Evolutionary conservation across 2,888 invertebrate species (phyloP), one percentile per base, ranked within the genome.

Genomic region (Sminthurides aquaticus): DNA sequence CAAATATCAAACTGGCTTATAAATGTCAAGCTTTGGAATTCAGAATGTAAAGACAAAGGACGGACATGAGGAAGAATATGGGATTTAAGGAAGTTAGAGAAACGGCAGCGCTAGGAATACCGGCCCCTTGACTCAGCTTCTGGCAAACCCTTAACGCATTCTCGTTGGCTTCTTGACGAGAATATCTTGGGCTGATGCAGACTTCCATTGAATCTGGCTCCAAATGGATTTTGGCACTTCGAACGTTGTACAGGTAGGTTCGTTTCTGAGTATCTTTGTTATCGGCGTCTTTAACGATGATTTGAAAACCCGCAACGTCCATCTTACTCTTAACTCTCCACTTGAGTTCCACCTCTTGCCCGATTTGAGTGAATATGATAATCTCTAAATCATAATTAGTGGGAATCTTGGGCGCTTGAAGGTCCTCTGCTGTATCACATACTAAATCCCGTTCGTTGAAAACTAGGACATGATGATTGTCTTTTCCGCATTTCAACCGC

Each of bases 291-390:
- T 67, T 54, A 0, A 71, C 60, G 22, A 62, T 62, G 2, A 72
- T 25, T 22, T 67, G 57, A 43, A 74, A 74, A 18, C 71, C 71
- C 8, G 71, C 65, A 49, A 74, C 69, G 55, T 74, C 74, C 68
- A 69, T 67, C 64, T 74, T 74, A 2, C 72, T 72, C 26, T 62
- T 63, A 29, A 74, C 74, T 64, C 72, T 66, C 74, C 74, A 74
- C 59, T 67, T 65, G n/a, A 74, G 57, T 57, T 72, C 69, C 11
- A 71, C n/a, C 24, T 64, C 62, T 1, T 57, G 52, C 1, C 69
- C 71, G 34, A 66, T 64, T 56, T 65, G 68, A 11, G 62, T 64
- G 15, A 74, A 61, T 8, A 63, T 58, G 20, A 70, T 62, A 5
- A 74, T 67, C 61, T 74, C 74, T 2, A 74, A 59, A 61, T 74